Percentiles rank a stretch among this genome's conserved stretches.
These are phyloP conservation scores for Nasonia oneida DNA, from an alignment of 2,888 invertebrate genomes.

Conservation along the genomic window DNA sequence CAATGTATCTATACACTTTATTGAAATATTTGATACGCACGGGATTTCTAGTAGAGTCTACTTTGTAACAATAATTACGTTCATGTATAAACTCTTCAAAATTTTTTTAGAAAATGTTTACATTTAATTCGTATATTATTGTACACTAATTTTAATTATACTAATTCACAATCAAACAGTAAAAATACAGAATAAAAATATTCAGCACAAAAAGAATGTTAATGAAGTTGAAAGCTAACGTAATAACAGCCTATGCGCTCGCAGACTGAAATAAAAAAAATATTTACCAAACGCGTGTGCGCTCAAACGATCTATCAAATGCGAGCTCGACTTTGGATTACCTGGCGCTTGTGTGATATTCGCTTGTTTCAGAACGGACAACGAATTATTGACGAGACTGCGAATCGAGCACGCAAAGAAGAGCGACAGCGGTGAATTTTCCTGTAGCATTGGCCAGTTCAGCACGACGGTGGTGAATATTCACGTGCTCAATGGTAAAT, in stretches of 20 bases:
- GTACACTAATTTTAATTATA: no score
- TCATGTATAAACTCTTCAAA: no score
- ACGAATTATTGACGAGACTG: slow-evolving; percentile 74
- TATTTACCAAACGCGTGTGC: neutral
- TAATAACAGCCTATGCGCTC: neutral
- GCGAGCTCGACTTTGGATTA: neutral
- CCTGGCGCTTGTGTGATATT: slow-evolving; percentile 6
- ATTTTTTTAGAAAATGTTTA: no score
- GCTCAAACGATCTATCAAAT: neutral
- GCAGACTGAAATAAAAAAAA: neutral
- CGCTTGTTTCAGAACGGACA: slow-evolving; percentile 71
- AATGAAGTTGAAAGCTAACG: neutral
- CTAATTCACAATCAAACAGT: no score
- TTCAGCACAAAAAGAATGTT: no score
- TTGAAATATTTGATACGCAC: neutral
- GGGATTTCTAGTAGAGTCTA: no score
- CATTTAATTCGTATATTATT: no score
- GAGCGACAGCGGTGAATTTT: slow-evolving; percentile 85
- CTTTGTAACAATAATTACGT: no score
- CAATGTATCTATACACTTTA: neutral
- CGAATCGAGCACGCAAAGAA: slow-evolving; percentile 81
- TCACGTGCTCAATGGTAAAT: slow-evolving; percentile 85
- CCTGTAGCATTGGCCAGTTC: slow-evolving; percentile 84
- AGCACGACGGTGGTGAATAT: slow-evolving; percentile 84
- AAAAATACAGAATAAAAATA: no score